Evolutionary conservation across 2,888 invertebrate genomes (phyloP), one percentile per base, ranked within the genome.

Genomic region (Pinctada fucata): DNA sequence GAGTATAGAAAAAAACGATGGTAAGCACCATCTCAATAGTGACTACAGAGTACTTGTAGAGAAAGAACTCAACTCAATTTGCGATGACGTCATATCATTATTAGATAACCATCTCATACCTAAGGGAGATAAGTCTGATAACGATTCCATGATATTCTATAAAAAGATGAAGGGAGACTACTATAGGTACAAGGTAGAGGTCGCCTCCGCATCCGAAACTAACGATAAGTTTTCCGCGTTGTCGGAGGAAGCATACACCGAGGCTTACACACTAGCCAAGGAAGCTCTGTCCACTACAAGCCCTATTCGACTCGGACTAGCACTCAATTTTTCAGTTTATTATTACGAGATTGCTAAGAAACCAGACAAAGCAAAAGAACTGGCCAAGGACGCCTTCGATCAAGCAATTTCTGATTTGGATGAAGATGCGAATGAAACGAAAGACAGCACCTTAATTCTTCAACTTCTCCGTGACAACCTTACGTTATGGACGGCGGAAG

Each of bases 81-180:
- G 99, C 95, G 96, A 98, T 94, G 99, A 99, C 93, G 99, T 99
- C 92, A 95, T 99, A 95, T 96, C 96, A 94, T 95, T 99, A 93
- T 95, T 99, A 93, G 98, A 99, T 95, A 97, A 98, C 95, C 97
- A 96, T 95, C 96, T 99, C 94, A 98, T 99, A 94, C 97, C 98
- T 93, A 98, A 98, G 95, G 97, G 97, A 94, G 97, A 97, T 94
- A 97, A 98, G 93, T 97, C 98, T 95, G 71, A 78, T 48, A 58
- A 70, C 16, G 79, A 81, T 45, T 97, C 98, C 93, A 98, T 99
- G 95, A 99, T 99, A 93, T 99, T 99, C 95, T 99, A 99, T 95
- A 96, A 99, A 94, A 99, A 99, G 96, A 99, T 99, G 99, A 99
- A 99, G 95, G 99, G 99, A 93, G 99, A 99, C 95, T 99, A 99